phyloP scores from a whole-genome alignment of 2,113 vertebrate genomes.

The Ictidomys tridecemlineatus region DNA sequence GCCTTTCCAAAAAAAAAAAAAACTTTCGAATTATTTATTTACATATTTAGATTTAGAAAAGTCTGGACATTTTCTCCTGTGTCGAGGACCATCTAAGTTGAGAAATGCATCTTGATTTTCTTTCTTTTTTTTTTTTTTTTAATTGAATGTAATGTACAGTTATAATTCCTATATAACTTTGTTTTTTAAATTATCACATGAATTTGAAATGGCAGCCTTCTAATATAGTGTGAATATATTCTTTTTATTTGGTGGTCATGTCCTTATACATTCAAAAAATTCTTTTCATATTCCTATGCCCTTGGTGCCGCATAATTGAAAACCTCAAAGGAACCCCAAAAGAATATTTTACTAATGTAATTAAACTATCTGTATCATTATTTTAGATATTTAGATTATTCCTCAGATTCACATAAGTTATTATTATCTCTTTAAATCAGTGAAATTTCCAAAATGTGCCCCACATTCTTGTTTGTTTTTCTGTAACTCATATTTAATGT shows the following conservation, averaged over 20 bases:
- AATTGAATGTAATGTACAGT: background rate
- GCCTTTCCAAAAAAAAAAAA: background rate
- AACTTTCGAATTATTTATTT: background rate
- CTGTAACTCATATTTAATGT: background rate
- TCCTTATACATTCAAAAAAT: background rate
- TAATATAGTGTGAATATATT: slow-evolving; percentile 9
- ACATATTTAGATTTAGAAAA: slow-evolving; percentile 39
- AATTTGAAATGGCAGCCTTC: background rate
- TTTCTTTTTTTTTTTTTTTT: background rate
- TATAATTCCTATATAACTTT: background rate
- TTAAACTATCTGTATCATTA: background rate
- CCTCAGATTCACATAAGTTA: background rate
- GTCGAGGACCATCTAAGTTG: background rate
- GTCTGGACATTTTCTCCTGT: background rate
- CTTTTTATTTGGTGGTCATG: background rate
- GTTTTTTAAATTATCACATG: background rate
- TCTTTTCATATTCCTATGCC: background rate
- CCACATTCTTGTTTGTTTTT: background rate
- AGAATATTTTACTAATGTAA: slow-evolving; percentile 21
- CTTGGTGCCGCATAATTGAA: background rate
- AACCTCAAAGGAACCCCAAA: background rate
- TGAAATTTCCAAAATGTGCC: slow-evolving; percentile 36
- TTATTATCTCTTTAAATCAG: slow-evolving; percentile 13
- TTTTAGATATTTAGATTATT: background rate
- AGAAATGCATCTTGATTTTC: background rate